phyloP scores from a whole-genome alignment of 2,888 invertebrate species.

The Drosophila quasianomalipes region DNA sequence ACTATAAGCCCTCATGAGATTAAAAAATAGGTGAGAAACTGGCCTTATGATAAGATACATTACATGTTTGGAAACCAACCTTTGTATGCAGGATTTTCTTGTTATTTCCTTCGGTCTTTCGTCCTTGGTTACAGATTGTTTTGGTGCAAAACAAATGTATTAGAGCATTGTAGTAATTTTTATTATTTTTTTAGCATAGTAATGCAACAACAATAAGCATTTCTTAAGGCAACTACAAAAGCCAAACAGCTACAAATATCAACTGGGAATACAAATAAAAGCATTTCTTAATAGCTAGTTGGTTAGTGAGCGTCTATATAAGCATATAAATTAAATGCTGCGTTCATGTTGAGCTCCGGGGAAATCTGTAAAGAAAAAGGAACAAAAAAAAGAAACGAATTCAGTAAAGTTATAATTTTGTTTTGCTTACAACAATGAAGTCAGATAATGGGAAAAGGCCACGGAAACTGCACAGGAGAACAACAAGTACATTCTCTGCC shows the following conservation, averaged over 20 bases:
- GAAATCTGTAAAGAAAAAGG: slow-evolving; percentile 56
- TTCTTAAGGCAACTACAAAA: slow-evolving; percentile 51
- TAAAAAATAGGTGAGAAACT: background rate
- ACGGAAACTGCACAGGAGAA: slow-evolving; percentile 33
- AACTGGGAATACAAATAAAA: slow-evolving; percentile 40
- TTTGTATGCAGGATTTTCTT: background rate
- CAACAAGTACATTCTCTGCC: slow-evolving; percentile 41
- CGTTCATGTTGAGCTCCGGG: slow-evolving; percentile 26
- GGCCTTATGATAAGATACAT: slow-evolving; percentile 17
- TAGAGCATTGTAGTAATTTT: slow-evolving; percentile 6
- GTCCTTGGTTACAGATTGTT: background rate
- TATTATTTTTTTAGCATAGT: slow-evolving; percentile 41
- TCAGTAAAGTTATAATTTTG: slow-evolving; percentile 54
- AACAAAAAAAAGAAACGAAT: slow-evolving; percentile 7
- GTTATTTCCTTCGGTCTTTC: background rate
- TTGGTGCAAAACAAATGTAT: slow-evolving; percentile 26
- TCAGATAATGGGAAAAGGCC: slow-evolving; percentile 3
- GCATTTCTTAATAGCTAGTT: slow-evolving; percentile 61
- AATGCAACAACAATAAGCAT: slow-evolving; percentile 36
- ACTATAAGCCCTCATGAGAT: background rate
- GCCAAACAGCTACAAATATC: slow-evolving; percentile 52
- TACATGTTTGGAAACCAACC: slow-evolving; percentile 18
- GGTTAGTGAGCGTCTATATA: slow-evolving; percentile 68
- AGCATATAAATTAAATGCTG: slow-evolving; percentile 46
- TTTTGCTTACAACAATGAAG: slow-evolving; percentile 40